phyloP scores from a whole-genome alignment of 2,888 invertebrate genomes.

The Acleris laterana region DNA sequence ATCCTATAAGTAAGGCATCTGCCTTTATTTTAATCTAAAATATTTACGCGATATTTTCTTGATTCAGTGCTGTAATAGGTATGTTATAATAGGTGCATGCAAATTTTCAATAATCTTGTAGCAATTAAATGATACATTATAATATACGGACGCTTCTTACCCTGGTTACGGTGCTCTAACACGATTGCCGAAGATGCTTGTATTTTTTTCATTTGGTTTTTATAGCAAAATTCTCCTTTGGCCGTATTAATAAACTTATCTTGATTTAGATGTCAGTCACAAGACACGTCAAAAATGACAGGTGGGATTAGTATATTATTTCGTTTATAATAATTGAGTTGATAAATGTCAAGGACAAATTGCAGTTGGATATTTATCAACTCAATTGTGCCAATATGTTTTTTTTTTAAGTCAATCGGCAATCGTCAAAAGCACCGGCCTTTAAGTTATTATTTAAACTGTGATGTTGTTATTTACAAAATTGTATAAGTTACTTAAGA shows the following conservation, averaged over 20 bases:
- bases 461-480: constrained; percentile 43
- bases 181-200: not conserved
- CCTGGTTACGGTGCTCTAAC: constrained; percentile 1
- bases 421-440: constrained; percentile 6
- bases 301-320: too few species aligned
- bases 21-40: not conserved
- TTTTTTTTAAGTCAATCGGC: not conserved
- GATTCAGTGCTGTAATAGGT: constrained; percentile 6
- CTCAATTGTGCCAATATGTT: not conserved
- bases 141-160: constrained; percentile 27
- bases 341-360: too few species aligned
- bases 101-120: constrained; percentile 21
- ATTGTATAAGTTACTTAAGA: constrained; percentile 38
- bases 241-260: too few species aligned
- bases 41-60: constrained; percentile 5
- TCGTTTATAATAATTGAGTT: not conserved
- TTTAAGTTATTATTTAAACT: constrained; percentile 40
- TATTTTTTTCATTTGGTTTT: too few species aligned
- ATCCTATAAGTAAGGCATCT: not conserved
- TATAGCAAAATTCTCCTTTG: too few species aligned
- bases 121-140: constrained; percentile 15
- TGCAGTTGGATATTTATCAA: too few species aligned
- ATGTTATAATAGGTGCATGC: constrained; percentile 23
- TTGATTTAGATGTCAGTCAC: too few species aligned
- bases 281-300: too few species aligned